Evolutionary conservation across 2,797 vertebrate genomes (phyloP).

Genomic region (Semaprochilodus insignis): DNA sequence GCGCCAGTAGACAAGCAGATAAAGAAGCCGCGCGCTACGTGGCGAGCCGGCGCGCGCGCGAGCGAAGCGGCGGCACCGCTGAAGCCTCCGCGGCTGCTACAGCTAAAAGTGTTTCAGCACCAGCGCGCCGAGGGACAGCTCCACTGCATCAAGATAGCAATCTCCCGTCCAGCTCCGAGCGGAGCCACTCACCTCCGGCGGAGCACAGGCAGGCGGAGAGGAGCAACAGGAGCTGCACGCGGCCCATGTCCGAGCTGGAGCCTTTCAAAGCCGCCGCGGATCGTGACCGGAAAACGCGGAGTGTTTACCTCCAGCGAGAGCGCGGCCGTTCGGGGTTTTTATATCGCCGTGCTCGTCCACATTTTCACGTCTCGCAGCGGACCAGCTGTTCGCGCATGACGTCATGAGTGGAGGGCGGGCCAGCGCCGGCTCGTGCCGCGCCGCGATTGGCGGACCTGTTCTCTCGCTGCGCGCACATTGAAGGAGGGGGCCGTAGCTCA

Average conservation of each 20-base stretch:
- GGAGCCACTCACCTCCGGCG: conserved; percentile 80
- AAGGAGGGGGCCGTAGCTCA: neutral
- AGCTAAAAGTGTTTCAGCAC: conserved; percentile 64
- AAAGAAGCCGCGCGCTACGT: neutral
- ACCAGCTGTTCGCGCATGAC: conserved; percentile 20
- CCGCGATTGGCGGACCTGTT: neutral
- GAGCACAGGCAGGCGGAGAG: conserved; percentile 77
- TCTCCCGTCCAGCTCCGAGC: conserved; percentile 41
- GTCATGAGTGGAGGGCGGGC: neutral
- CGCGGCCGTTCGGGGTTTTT: neutral
- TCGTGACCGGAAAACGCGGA: neutral
- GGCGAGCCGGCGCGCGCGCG: neutral
- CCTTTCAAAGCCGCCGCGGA: conserved; percentile 74
- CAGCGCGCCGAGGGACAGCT: conserved; percentile 67
- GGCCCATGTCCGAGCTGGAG: conserved; percentile 71
- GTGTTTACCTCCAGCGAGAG: conserved; percentile 3
- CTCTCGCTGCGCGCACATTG: neutral
- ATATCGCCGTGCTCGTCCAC: conserved; percentile 2
- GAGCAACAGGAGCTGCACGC: conserved; percentile 77
- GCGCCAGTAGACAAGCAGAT: conserved; percentile 6
- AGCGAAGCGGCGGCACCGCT: neutral
- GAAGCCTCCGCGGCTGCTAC: neutral
- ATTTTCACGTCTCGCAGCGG: conserved; percentile 2
- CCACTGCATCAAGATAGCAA: conserved; percentile 68
- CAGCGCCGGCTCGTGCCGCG: neutral